Evolutionary conservation across 2,888 invertebrate genomes (phyloP).

Genomic region (Athalia rosae): DNA sequence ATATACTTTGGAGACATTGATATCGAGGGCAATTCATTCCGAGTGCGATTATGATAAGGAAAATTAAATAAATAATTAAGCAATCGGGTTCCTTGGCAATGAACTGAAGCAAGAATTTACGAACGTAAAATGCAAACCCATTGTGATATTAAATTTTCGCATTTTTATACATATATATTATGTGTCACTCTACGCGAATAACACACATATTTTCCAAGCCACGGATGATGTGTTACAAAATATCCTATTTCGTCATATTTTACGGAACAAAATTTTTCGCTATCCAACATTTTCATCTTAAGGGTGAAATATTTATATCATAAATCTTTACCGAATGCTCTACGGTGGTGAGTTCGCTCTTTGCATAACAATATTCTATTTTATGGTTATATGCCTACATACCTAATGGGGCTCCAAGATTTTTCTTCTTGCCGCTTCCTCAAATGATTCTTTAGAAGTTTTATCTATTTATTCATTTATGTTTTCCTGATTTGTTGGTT

Average conservation of each 20-base stretch:
- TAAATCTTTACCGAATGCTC: constrained; percentile 7
- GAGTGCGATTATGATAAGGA: no score
- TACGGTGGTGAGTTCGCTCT: not conserved
- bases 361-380: constrained; percentile 27
- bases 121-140: no score
- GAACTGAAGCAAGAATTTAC: no score
- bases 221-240: constrained; percentile 10
- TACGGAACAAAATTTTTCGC: constrained; percentile 1
- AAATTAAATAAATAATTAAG: no score
- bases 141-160: no score
- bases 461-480: no score
- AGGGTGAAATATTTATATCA: constrained; percentile 6
- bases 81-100: no score
- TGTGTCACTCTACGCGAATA: no score
- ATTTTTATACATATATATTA: no score
- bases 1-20: no score
- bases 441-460: not conserved
- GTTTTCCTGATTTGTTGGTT: not conserved
- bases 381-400: not conserved
- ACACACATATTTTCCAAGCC: not conserved
- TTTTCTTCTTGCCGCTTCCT: not conserved
- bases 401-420: constrained; percentile 12
- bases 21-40: no score
- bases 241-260: constrained; percentile 8
- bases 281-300: not conserved